These are phyloP conservation scores for Bovichtus variegatus DNA, from an alignment of 2,797 vertebrate species.

Conservation along the genomic window DNA sequence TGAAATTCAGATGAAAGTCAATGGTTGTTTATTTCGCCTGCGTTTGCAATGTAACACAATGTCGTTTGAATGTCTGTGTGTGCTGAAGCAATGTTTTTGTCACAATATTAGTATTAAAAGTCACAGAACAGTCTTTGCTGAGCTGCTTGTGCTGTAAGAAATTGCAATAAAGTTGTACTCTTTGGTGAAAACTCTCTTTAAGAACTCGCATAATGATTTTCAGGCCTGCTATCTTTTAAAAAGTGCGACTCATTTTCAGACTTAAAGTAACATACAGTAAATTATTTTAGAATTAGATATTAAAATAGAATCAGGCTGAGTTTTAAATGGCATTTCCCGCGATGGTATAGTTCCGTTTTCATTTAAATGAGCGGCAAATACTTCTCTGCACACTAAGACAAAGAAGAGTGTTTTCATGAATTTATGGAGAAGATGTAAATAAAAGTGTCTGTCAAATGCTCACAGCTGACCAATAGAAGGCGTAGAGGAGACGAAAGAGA, in stretches of 20 bases:
- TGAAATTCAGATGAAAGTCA: not conserved
- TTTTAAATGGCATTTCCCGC: conserved; percentile 41
- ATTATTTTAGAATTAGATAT: conserved; percentile 29
- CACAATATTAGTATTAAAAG: not conserved
- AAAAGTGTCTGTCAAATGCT: not conserved
- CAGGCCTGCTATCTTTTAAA: conserved; percentile 13
- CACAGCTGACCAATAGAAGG: not conserved
- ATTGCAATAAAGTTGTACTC: not conserved
- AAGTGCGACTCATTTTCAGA: conserved; percentile 10
- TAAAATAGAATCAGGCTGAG: conserved; percentile 19
- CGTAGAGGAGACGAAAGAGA: not conserved
- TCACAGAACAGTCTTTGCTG: not conserved
- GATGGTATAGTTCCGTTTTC: conserved; percentile 4
- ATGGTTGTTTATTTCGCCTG: not conserved
- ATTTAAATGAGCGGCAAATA: conserved; percentile 39
- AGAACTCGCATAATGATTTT: conserved; percentile 21
- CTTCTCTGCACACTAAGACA: conserved; percentile 7
- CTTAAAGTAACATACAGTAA: conserved; percentile 15
- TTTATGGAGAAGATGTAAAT: conserved; percentile 1
- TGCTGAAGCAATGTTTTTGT: not conserved
- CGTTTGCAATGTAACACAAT: not conserved
- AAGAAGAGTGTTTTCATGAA: not conserved
- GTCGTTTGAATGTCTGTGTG: not conserved
- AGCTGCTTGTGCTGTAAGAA: not conserved
- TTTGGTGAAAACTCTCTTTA: conserved; percentile 1